Evolutionary conservation across 2,888 invertebrate species (phyloP).

Genomic region (Aethes cnicana): DNA sequence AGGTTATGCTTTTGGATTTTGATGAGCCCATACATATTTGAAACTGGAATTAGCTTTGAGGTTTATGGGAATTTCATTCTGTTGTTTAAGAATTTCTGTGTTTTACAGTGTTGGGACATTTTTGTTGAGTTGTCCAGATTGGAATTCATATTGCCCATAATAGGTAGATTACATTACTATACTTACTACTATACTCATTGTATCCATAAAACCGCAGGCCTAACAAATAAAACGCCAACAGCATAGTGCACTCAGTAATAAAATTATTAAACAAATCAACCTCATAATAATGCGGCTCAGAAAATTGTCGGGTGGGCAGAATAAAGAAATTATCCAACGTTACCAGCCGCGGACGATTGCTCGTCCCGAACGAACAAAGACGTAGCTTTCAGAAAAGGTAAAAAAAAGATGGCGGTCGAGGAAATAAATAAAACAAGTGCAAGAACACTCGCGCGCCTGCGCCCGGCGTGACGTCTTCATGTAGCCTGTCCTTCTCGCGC

Average conservation of each 20-base stretch:
- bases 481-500: slow-evolving; percentile 67
- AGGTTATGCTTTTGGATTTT: slow-evolving; percentile 2
- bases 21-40: slow-evolving; percentile 12
- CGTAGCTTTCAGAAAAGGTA: slow-evolving; percentile 70
- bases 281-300: slow-evolving; percentile 77
- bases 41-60: slow-evolving; percentile 15
- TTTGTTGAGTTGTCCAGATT: too few relatives aligned
- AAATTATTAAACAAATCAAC: slow-evolving; percentile 82
- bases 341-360: slow-evolving; percentile 68
- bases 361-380: slow-evolving; percentile 75
- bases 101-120: not conserved
- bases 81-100: not conserved
- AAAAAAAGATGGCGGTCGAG: slow-evolving; percentile 57
- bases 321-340: slow-evolving; percentile 82
- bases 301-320: slow-evolving; percentile 79
- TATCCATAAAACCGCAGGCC: slow-evolving; percentile 50
- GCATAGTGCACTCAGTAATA: slow-evolving; percentile 71
- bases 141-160: not conserved
- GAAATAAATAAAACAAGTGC: slow-evolving; percentile 80
- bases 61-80: not conserved
- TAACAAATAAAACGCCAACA: slow-evolving; percentile 58
- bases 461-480: slow-evolving; percentile 80
- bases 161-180: too few relatives aligned
- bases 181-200: slow-evolving; percentile 35
- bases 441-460: slow-evolving; percentile 79